A percentile compares a stretch with the other conserved stretches of the same genome.
These are phyloP conservation scores for Eumacrocentrus americanus DNA, from an alignment of 2,888 invertebrate genomes.

Conservation along the genomic window DNA sequence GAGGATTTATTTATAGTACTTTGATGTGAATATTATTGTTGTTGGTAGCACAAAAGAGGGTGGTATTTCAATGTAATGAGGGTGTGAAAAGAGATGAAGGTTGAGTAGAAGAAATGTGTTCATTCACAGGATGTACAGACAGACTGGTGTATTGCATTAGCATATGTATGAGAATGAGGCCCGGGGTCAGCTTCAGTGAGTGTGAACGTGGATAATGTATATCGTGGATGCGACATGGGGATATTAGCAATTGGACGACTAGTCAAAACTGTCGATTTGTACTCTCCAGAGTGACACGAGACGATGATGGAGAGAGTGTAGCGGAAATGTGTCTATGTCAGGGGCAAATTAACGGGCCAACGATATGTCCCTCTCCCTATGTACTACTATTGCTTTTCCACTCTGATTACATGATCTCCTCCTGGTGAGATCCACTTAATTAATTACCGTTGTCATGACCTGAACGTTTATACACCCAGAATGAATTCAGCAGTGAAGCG, in stretches of 20 bases:
- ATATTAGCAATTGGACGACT: conserved; percentile 20
- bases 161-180: conserved; percentile 35
- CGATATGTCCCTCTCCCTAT: neutral
- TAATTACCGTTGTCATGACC: neutral
- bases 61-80: neutral
- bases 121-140: too few species aligned
- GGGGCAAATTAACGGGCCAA: neutral
- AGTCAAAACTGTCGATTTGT: conserved; percentile 21
- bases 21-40: neutral
- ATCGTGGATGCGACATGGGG: conserved; percentile 11
- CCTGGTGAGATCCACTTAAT: too few species aligned
- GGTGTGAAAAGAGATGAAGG: neutral
- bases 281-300: conserved; percentile 6
- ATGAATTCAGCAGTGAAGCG: too few species aligned
- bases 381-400: too few species aligned
- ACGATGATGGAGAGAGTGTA: neutral
- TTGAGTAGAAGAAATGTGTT: conserved; percentile 10
- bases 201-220: conserved; percentile 2
- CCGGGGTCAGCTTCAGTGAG: neutral
- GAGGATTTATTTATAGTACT: neutral
- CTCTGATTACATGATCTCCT: conserved; percentile 21
- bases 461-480: too few species aligned
- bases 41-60: neutral
- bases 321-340: neutral
- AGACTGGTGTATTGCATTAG: conserved; percentile 36